These are phyloP conservation scores for Copsychus sechellarum DNA, from an alignment of 2,113 vertebrate genomes.

Conservation along the genomic window DNA sequence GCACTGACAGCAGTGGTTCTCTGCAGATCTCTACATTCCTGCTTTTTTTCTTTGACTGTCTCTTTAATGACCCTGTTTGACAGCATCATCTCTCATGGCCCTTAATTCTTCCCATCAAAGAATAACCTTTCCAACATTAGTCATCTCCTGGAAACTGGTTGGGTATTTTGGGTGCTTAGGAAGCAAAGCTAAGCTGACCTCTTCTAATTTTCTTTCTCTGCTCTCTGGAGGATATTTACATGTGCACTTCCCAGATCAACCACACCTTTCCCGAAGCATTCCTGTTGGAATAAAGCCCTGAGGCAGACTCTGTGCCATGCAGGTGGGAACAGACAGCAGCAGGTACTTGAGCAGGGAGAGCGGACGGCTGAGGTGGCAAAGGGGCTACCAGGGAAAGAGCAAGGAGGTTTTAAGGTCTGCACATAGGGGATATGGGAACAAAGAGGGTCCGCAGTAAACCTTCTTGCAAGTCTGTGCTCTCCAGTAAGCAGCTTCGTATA, in stretches of 20 bases:
- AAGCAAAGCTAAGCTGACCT: neutral
- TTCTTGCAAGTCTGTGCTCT: neutral
- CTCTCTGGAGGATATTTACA: neutral
- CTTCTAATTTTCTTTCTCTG: neutral
- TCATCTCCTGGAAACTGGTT: neutral
- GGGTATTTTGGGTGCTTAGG: neutral
- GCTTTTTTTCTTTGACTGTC: neutral
- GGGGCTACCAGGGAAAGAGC: neutral
- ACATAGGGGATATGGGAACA: neutral
- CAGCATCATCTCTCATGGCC: neutral
- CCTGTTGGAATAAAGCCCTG: neutral
- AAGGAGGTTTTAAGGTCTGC: neutral
- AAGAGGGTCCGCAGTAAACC: neutral
- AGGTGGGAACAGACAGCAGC: neutral
- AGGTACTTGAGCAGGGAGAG: neutral
- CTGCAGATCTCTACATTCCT: neutral
- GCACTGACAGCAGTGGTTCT: neutral
- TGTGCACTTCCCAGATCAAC: neutral
- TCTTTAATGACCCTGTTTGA: neutral
- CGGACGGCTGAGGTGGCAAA: neutral
- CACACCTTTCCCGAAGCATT: neutral
- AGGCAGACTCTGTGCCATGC: rapidly evolving
- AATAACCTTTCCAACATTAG: neutral
- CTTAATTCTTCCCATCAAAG: neutral
- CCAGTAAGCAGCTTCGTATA: neutral